These are phyloP conservation scores for Coreius guichenoti DNA, from an alignment of 2,797 vertebrate species.

Conservation along the genomic window DNA sequence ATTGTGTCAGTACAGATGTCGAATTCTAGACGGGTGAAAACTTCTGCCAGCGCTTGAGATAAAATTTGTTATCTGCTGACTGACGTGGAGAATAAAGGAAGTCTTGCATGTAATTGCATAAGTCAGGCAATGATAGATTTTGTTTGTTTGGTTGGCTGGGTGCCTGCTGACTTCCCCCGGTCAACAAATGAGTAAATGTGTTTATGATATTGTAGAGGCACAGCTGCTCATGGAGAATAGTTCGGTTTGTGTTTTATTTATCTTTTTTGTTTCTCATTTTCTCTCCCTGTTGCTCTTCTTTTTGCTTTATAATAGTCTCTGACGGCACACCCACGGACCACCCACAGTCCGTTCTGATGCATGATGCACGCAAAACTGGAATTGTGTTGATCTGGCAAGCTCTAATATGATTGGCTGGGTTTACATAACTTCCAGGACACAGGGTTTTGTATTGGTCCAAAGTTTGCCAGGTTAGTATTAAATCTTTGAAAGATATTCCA, in stretches of 20 bases:
- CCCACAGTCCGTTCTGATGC: not conserved
- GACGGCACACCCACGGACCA: not conserved
- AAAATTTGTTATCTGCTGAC: constrained; percentile 46
- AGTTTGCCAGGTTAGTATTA: not conserved
- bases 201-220: constrained; percentile 48
- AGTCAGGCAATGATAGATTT: constrained; percentile 35
- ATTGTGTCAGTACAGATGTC: constrained; percentile 50
- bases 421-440: not conserved
- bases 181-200: constrained; percentile 35
- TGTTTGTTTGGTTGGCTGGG: constrained; percentile 25
- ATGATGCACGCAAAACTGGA: not conserved
- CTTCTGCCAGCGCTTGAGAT: constrained; percentile 31
- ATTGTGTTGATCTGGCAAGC: constrained; percentile 2
- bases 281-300: not conserved
- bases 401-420: not conserved
- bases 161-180: constrained; percentile 13
- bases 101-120: constrained; percentile 46
- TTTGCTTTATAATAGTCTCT: not conserved
- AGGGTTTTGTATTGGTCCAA: not conserved
- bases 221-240: not conserved
- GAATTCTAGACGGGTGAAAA: constrained; percentile 30
- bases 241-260: not conserved
- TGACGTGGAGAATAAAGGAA: constrained; percentile 34
- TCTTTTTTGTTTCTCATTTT: not conserved
- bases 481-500: not conserved